A percentile compares a stretch with the other conserved stretches of the same genome.
These are phyloP conservation scores for Drosophila pruinosa DNA, from an alignment of 1,140 invertebrate genomes.

Conservation along the genomic window DNA sequence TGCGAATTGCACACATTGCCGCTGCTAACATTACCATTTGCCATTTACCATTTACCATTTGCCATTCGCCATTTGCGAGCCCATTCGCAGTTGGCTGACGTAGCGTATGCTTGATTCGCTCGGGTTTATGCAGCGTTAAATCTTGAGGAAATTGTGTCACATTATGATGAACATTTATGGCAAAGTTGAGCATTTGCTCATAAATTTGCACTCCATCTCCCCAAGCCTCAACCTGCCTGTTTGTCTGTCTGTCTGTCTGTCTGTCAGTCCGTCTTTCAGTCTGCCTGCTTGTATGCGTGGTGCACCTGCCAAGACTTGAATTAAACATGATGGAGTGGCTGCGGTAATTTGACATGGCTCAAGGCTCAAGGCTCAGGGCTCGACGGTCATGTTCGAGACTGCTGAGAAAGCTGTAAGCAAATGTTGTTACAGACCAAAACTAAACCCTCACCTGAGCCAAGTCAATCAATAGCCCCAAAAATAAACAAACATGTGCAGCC, in stretches of 20 bases:
- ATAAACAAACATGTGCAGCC: conserved; percentile 12
- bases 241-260: background rate
- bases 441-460: conserved; percentile 38
- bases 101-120: conserved; percentile 35
- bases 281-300: background rate
- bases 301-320: conserved; percentile 23
- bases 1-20: conserved; percentile 47
- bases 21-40: conserved; percentile 23
- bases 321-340: conserved; percentile 75
- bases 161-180: conserved; percentile 80
- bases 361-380: background rate
- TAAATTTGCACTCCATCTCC: conserved; percentile 59
- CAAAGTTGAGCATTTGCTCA: conserved; percentile 69
- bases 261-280: background rate
- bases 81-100: background rate
- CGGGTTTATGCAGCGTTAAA: conserved; percentile 73
- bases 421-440: conserved; percentile 10
- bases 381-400: conserved; percentile 14
- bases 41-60: background rate
- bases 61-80: background rate
- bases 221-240: too few relatives aligned
- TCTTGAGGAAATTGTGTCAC: conserved; percentile 79
- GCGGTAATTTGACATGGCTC: conserved; percentile 74
- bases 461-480: conserved; percentile 51
- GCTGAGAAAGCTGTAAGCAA: conserved; percentile 27